Conservation (phyloP, 53 echinoderm and acorn worm species). For the Holothuria scabra region DNA sequence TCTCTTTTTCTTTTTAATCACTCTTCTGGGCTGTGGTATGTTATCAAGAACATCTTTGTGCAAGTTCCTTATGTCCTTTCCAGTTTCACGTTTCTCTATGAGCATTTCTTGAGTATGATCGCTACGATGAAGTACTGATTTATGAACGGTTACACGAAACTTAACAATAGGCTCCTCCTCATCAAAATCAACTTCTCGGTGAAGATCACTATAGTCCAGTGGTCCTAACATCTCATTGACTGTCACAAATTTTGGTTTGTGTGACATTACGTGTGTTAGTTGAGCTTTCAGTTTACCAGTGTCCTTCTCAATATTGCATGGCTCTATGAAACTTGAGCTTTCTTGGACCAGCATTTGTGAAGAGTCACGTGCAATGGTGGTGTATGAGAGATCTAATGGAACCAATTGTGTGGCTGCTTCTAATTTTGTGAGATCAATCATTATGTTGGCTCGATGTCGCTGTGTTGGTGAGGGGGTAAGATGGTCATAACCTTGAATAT, state of each 20-base stretch:
- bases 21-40: slow-evolving; percentile 52
- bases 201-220: slow-evolving; percentile 63
- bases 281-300: slow-evolving; percentile 51
- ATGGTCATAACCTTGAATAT: background rate
- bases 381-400: slow-evolving; percentile 41
- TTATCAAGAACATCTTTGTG: slow-evolving; percentile 68
- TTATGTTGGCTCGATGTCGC: slow-evolving; percentile 72
- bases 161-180: slow-evolving; percentile 63
- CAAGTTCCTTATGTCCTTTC: slow-evolving; percentile 75
- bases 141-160: slow-evolving; percentile 78
- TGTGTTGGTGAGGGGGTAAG: slow-evolving; percentile 51
- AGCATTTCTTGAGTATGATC: slow-evolving; percentile 79
- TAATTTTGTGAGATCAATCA: slow-evolving; percentile 76
- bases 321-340: slow-evolving; percentile 54
- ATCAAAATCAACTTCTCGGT: slow-evolving; percentile 57
- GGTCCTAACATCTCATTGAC: slow-evolving; percentile 90
- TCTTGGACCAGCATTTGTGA: slow-evolving; percentile 45
- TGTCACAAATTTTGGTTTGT: slow-evolving; percentile 38
- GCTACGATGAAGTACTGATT: slow-evolving; percentile 62
- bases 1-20: slow-evolving; percentile 56
- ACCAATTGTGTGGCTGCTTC: slow-evolving; percentile 63
- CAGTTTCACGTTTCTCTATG: slow-evolving; percentile 79
- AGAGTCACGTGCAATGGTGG: background rate
- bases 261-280: background rate
- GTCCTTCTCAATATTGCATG: slow-evolving; percentile 62